phyloP scores from a whole-genome alignment of 2,113 vertebrate species.

The Phrynosoma blainvillii region DNA sequence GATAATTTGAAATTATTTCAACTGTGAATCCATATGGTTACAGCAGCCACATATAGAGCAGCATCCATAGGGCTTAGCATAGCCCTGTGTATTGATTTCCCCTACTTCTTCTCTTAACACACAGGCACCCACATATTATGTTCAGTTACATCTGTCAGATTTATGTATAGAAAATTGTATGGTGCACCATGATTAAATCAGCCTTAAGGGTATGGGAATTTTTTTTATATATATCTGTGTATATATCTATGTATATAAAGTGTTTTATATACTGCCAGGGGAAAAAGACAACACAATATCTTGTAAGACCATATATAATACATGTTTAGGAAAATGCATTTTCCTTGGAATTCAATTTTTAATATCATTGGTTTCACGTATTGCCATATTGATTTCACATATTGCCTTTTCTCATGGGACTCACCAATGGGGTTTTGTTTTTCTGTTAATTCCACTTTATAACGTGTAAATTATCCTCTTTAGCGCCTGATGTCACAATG shows the following conservation, averaged over 20 bases:
- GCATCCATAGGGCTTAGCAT: no score
- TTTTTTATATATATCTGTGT: not conserved
- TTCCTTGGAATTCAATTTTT: not conserved
- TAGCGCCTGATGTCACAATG: conserved; percentile 30
- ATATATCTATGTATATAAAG: no score
- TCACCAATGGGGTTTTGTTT: conserved; percentile 1
- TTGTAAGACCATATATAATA: not conserved
- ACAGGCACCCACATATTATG: not conserved
- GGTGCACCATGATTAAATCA: not conserved
- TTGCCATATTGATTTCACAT: not conserved
- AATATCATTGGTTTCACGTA: not conserved
- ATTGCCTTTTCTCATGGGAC: not conserved
- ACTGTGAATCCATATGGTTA: not conserved
- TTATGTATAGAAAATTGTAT: not conserved
- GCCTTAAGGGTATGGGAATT: not conserved
- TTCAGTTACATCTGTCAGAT: not conserved
- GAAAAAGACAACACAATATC: not conserved
- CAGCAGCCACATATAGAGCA: not conserved
- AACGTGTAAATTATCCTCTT: conserved; percentile 12
- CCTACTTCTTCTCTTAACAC: not conserved
- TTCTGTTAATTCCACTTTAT: conserved; percentile 26
- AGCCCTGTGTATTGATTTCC: not conserved
- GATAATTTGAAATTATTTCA: not conserved
- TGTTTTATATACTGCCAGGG: not conserved
- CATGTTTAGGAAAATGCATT: not conserved